Evolutionary conservation across 2,797 vertebrate species (phyloP).

Genomic region (Cirrhinus molitorella): DNA sequence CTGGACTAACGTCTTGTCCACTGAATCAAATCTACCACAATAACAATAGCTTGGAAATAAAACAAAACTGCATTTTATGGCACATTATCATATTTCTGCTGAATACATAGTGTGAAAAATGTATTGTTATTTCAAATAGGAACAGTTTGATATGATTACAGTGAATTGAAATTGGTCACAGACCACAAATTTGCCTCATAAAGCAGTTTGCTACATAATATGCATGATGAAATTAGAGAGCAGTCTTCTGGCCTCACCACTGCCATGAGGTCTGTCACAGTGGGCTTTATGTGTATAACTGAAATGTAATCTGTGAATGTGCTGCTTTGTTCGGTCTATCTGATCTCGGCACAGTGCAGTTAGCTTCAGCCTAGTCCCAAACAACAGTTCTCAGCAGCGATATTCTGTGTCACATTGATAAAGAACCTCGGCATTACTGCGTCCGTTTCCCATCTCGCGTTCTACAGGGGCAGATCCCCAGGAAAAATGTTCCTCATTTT

Average conservation of each 20-base stretch:
- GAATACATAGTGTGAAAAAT: background rate
- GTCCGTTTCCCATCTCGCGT: conserved; percentile 35
- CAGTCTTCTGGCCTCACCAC: background rate
- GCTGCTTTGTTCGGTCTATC: conserved; percentile 22
- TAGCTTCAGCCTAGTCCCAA: background rate
- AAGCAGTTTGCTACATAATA: background rate
- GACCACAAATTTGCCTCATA: conserved; percentile 18
- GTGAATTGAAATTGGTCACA: conserved; percentile 2
- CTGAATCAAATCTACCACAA: background rate
- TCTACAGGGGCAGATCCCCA: conserved; percentile 29
- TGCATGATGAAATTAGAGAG: background rate
- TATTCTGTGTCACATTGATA: conserved; percentile 57
- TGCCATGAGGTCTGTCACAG: background rate
- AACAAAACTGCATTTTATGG: background rate
- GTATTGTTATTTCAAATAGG: background rate
- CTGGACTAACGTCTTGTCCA: background rate
- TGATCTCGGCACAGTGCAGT: conserved; percentile 14
- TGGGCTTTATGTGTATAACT: background rate
- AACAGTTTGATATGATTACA: background rate
- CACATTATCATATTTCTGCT: background rate
- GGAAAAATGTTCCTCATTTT: conserved; percentile 43
- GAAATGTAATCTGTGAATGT: conserved; percentile 25
- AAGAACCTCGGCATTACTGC: conserved; percentile 39
- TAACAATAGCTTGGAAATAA: background rate
- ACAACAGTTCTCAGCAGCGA: conserved; percentile 5